These are phyloP conservation scores for Manacus vitellinus DNA, from an alignment of 2,113 vertebrate species.

Conservation along the genomic window DNA sequence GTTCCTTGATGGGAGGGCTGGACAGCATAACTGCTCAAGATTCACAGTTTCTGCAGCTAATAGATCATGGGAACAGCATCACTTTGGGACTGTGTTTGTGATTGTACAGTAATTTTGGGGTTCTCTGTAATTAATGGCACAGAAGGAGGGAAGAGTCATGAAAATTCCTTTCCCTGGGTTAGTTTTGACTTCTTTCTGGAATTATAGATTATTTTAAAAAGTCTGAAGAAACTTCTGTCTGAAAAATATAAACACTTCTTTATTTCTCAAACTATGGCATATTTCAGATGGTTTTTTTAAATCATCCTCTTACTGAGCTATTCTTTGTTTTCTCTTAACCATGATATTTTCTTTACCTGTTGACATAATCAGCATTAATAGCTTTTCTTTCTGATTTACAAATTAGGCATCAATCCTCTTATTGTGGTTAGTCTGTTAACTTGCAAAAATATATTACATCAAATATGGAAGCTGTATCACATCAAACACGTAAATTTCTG, in stretches of 20 bases:
- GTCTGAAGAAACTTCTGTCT: neutral
- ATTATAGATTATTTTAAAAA: neutral
- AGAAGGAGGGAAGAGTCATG: neutral
- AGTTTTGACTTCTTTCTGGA: neutral
- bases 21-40: neutral
- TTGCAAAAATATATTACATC: neutral
- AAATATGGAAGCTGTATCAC: neutral
- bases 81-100: rapidly evolving
- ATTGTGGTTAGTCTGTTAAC: neutral
- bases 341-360: neutral
- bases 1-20: rapidly evolving
- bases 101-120: neutral
- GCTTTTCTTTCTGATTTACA: neutral
- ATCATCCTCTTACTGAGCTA: neutral
- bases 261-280: neutral
- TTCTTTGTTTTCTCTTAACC: neutral
- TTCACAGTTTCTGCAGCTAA: neutral
- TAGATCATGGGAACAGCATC: neutral
- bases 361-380: neutral
- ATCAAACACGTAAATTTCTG: neutral
- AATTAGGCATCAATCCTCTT: neutral
- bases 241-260: neutral
- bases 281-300: neutral
- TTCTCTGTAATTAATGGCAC: neutral
- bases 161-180: neutral